A percentile compares a stretch with the other conserved stretches of the same genome.
phyloP scores from a whole-genome alignment of 2,113 vertebrate genomes.

The Pelobates fuscus region DNA sequence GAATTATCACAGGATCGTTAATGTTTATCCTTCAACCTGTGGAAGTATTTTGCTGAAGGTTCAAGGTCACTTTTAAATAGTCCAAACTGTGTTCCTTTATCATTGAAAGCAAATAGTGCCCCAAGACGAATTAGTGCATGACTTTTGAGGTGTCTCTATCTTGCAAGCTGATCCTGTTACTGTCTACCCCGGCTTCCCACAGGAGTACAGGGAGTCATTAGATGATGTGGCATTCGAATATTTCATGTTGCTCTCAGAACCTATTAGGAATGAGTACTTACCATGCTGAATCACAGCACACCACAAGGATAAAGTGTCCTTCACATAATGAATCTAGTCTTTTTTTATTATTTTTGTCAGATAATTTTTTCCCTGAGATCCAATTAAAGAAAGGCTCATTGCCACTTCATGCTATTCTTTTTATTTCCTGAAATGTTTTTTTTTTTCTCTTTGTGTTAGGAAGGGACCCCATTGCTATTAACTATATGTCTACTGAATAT shows the following conservation, averaged over 20 bases:
- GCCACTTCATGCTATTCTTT: constrained; percentile 17
- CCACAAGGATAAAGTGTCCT: constrained; percentile 87
- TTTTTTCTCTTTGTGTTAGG: constrained; percentile 5
- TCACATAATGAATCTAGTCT: constrained; percentile 83
- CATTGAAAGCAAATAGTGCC: not conserved
- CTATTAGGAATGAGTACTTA: constrained; percentile 96
- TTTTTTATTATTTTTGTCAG: constrained; percentile 66
- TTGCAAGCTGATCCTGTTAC: constrained; percentile 67
- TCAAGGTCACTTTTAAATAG: not conserved
- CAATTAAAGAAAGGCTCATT: constrained; percentile 60
- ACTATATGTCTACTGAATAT: not conserved
- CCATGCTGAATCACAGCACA: constrained; percentile 85
- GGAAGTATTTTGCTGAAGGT: too few relatives aligned
- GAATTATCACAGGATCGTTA: too few relatives aligned
- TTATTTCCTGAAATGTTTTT: constrained; percentile 10
- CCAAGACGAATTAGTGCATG: not conserved
- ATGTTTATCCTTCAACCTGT: too few relatives aligned
- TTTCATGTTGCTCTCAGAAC: constrained; percentile 90
- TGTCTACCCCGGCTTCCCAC: constrained; percentile 73
- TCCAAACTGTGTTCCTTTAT: not conserved
- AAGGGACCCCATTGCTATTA: not conserved
- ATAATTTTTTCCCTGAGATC: constrained; percentile 59
- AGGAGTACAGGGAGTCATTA: constrained; percentile 94
- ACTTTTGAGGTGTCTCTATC: constrained; percentile 49
- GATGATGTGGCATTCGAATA: constrained; percentile 83